phyloP scores from a whole-genome alignment of 37 sponge, comb jelly and placozoan species.

The Bolinopsis microptera region DNA sequence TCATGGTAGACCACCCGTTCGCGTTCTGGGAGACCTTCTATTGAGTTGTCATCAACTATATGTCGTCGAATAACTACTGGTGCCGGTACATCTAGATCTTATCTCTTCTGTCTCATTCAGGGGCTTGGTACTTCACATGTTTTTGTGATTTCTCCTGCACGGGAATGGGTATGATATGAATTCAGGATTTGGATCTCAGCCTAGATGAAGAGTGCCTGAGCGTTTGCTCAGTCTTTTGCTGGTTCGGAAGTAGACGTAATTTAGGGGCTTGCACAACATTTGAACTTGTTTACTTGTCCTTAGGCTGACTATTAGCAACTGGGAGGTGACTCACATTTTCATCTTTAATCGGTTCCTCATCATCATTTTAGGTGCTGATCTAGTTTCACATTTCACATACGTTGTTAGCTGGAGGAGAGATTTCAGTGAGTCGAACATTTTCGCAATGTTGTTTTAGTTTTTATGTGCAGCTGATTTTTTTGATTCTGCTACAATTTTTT shows the following conservation, averaged over 20 bases:
- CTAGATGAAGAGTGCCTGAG: background rate
- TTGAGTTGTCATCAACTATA: background rate
- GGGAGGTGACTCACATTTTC: background rate
- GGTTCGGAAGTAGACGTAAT: slow-evolving; percentile 1
- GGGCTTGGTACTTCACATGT: background rate
- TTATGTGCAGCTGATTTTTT: too few species aligned
- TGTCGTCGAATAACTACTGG: background rate
- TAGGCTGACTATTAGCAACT: background rate
- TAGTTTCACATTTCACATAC: background rate
- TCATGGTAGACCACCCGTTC: background rate
- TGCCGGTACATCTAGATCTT: background rate
- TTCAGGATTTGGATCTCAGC: background rate
- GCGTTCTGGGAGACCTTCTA: too few species aligned
- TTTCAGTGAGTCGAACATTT: too few species aligned
- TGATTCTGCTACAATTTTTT: background rate
- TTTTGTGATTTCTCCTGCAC: background rate
- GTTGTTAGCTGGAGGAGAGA: background rate
- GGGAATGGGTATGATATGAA: background rate
- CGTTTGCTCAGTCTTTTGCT: background rate
- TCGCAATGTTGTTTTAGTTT: too few species aligned
- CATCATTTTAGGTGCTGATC: background rate
- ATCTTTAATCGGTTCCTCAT: background rate
- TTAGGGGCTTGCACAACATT: background rate
- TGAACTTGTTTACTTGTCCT: background rate
- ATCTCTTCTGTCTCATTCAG: background rate